Conservation (phyloP, 2,113 vertebrate species). For the Oryzias javanicus region DNA sequence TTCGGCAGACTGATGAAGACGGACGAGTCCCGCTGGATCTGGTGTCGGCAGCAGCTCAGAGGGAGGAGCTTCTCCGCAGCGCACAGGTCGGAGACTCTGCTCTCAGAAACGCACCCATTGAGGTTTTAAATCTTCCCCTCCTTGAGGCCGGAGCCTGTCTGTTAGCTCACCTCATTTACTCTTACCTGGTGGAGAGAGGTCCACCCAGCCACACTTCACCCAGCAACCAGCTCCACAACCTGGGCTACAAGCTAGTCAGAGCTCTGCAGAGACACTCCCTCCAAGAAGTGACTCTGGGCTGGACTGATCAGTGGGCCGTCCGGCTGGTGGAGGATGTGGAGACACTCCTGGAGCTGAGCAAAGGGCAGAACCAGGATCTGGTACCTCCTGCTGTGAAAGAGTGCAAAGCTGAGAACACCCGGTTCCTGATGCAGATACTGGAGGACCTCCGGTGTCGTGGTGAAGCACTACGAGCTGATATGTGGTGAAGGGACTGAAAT, state of each 20-base stretch:
- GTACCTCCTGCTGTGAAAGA: constrained; percentile 66
- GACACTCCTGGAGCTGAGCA: constrained; percentile 80
- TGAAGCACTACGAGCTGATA: constrained; percentile 9
- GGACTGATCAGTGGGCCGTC: constrained; percentile 76
- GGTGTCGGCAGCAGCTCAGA: constrained; percentile 64
- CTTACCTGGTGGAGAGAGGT: constrained; percentile 63
- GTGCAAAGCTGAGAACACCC: constrained; percentile 76
- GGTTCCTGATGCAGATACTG: constrained; percentile 79
- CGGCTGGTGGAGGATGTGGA: constrained; percentile 79
- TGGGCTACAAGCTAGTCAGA: constrained; percentile 36
- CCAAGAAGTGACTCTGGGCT: constrained; percentile 61
- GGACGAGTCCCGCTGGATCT: constrained; percentile 82
- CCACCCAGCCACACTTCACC: constrained; percentile 1
- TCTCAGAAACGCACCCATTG: background rate
- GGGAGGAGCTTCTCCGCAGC: constrained; percentile 79
- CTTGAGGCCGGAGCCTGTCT: constrained; percentile 72
- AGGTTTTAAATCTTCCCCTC: constrained; percentile 58
- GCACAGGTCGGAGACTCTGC: constrained; percentile 66
- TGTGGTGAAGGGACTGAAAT: constrained; percentile 18
- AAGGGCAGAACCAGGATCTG: constrained; percentile 67
- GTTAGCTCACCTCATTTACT: constrained; percentile 66
- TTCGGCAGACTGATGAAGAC: constrained; percentile 76
- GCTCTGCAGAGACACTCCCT: constrained; percentile 40
- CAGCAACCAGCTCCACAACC: constrained; percentile 32
- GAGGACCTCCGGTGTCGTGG: constrained; percentile 67